These are phyloP conservation scores for Saccopteryx leptura DNA, from an alignment of 2,113 vertebrate species.

Conservation along the genomic window DNA sequence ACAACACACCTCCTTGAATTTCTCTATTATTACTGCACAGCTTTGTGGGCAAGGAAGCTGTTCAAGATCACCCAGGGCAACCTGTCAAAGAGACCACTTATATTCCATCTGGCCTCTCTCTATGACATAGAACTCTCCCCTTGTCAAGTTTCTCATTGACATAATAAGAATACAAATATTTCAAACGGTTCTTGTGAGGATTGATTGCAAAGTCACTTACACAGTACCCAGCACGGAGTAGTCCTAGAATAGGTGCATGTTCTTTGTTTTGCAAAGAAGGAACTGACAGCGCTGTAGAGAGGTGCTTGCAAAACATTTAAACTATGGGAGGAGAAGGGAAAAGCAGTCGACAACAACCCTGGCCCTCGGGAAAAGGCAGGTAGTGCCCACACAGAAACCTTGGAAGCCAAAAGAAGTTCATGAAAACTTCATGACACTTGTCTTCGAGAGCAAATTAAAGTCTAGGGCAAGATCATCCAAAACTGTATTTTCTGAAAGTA, in stretches of 20 bases:
- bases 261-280: conserved; percentile 9
- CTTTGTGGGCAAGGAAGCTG: neutral
- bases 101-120: neutral
- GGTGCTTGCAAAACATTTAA: neutral
- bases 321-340: neutral
- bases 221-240: neutral
- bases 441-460: conserved; percentile 42
- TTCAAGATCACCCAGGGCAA: neutral
- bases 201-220: neutral
- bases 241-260: neutral
- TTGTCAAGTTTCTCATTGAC: neutral
- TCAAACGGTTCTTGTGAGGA: neutral
- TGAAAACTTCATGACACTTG: conserved; percentile 63
- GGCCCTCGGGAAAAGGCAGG: neutral
- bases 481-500: conserved; percentile 56
- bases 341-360: neutral
- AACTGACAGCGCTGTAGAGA: neutral
- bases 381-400: neutral
- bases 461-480: conserved; percentile 49
- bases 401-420: conserved; percentile 42
- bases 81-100: neutral
- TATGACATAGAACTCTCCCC: neutral
- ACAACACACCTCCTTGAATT: neutral
- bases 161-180: conserved; percentile 13
- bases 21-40: neutral